These are phyloP conservation scores for Trachelus troglodyta DNA, from an alignment of 2,888 invertebrate species.

Conservation along the genomic window DNA sequence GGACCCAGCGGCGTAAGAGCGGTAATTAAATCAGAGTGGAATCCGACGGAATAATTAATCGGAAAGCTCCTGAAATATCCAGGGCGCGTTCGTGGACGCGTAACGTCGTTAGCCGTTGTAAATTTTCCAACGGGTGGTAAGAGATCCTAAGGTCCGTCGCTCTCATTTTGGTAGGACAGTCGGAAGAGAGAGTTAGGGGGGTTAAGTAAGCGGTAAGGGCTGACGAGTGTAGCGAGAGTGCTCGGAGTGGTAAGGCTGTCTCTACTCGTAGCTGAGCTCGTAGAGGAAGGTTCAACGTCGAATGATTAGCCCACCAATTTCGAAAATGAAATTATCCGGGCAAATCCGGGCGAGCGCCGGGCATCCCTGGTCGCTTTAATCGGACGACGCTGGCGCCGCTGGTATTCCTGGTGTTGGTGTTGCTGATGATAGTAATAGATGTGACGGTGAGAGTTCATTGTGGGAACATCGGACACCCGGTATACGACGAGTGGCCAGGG, in stretches of 20 bases:
- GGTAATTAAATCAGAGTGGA: slow-evolving; percentile 60
- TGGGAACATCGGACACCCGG: background rate
- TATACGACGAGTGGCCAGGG: slow-evolving; percentile 32
- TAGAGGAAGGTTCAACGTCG: background rate
- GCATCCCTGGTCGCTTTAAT: slow-evolving; percentile 4
- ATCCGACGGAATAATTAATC: slow-evolving; percentile 62
- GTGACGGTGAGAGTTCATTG: background rate
- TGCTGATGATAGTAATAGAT: background rate
- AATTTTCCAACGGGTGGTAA: slow-evolving; percentile 32
- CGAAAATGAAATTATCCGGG: slow-evolving; percentile 20
- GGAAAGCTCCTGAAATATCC: slow-evolving; percentile 56
- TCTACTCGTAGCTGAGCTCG: background rate
- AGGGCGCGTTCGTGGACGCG: slow-evolving; percentile 56
- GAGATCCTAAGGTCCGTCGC: background rate
- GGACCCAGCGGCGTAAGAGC: slow-evolving; percentile 36
- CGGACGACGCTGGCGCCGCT: background rate
- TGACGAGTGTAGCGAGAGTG: background rate
- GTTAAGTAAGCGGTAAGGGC: background rate
- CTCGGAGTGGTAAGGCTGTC: background rate
- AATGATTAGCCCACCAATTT: slow-evolving; percentile 22
- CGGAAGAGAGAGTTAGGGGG: background rate
- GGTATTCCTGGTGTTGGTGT: background rate
- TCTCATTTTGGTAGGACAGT: background rate
- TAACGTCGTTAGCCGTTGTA: slow-evolving; percentile 53
- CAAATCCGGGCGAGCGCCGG: slow-evolving; percentile 13